Conservation (phyloP, 2,113 vertebrate genomes). For the Crotalus horridus region DNA sequence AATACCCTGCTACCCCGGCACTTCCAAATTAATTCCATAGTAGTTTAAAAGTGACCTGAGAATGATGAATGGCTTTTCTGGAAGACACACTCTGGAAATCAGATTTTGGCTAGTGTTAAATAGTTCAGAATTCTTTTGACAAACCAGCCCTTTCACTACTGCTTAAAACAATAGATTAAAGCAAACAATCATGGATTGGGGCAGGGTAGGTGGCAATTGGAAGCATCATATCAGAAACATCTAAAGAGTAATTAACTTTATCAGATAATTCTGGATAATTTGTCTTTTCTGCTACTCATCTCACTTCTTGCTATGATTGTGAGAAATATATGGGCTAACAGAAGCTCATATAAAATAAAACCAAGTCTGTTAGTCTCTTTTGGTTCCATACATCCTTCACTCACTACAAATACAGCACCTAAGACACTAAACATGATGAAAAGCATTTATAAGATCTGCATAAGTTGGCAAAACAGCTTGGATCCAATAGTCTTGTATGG, state of each 20-base stretch:
- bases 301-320: slow-evolving; percentile 27
- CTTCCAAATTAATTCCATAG: neutral
- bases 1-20: neutral
- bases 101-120: neutral
- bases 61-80: neutral
- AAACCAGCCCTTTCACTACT: neutral
- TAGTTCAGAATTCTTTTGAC: neutral
- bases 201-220: neutral
- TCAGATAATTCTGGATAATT: neutral
- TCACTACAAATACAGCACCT: slow-evolving; percentile 10
- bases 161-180: neutral
- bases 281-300: neutral
- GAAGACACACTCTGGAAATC: neutral
- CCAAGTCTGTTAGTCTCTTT: slow-evolving; percentile 37
- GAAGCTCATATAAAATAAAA: slow-evolving; percentile 56
- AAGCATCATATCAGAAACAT: neutral
- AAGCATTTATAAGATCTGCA: slow-evolving; percentile 40
- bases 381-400: slow-evolving; percentile 28
- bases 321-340: slow-evolving; percentile 45
- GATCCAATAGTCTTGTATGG: slow-evolving; percentile 15
- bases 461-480: slow-evolving; percentile 35
- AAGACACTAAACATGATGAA: slow-evolving; percentile 10
- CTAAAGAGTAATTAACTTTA: neutral
- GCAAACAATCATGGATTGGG: neutral
- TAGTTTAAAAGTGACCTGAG: neutral